Evolutionary conservation across 2,113 vertebrate species (phyloP).

Genomic region (Mohoua ochrocephala): DNA sequence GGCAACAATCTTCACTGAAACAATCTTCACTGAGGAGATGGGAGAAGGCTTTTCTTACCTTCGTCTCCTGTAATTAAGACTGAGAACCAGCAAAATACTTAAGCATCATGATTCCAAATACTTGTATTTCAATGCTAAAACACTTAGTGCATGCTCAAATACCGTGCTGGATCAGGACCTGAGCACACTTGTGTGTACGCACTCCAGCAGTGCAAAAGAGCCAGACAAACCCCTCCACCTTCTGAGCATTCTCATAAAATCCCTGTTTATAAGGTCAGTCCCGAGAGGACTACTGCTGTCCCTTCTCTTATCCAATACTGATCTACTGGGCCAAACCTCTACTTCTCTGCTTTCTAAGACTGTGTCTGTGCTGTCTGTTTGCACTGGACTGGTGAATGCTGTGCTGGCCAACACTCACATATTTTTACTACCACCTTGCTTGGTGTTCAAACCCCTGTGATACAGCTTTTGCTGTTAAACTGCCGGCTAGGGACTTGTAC

Average conservation of each 20-base stretch:
- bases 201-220: not conserved
- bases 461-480: not conserved
- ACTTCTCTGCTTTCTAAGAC: not conserved
- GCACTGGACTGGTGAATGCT: not conserved
- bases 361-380: not conserved
- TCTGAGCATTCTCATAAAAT: not conserved
- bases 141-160: not conserved
- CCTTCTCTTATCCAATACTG: not conserved
- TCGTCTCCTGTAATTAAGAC: not conserved
- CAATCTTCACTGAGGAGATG: not conserved
- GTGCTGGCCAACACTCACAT: not conserved
- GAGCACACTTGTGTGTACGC: not conserved
- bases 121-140: not conserved
- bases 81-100: not conserved
- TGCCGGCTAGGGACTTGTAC: not conserved
- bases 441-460: not conserved
- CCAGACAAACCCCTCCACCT: not conserved
- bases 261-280: not conserved
- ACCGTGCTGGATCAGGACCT: not conserved
- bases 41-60: not conserved
- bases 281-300: not conserved
- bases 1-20: not conserved
- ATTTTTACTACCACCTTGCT: not conserved
- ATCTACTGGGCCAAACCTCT: not conserved
- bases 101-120: not conserved